Evolutionary conservation across 1,140 invertebrate species (phyloP), one percentile per base, ranked within the genome.

Genomic region (Littorina saxatilis): DNA sequence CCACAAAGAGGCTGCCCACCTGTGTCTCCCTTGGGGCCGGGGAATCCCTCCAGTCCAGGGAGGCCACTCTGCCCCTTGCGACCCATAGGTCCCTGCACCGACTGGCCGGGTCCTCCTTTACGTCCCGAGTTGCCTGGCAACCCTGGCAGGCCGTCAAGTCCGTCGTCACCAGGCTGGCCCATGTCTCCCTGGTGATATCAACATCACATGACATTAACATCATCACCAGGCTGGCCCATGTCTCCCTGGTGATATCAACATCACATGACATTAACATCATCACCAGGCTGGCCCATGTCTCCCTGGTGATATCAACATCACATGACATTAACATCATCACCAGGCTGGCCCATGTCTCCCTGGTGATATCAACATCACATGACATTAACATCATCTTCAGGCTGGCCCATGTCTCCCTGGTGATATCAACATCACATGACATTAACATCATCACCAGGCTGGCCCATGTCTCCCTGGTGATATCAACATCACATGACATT

Each of bases 141-240:
- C 17, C 94, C 94, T 58, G 88, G 88, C 32, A 87, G 81, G 58
- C 94, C 94, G 72, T 85, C 83, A 17, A 84, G 78, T 76, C 83
- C 83, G 29, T 81, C 79, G 61, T 84, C 83, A 72, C 89, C 87
- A 72, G 75, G 74, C 66, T 77, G 50, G 58, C 88, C 88, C 35
- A 37, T 17, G 47, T 79, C 78, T 27, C 87, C 87, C 85, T 88
- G 17, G 27, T 2, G 2, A 32, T n/a, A 32, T 23, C 5, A 5
- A 23, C 13, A 58, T 5, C 55, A 58, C 7, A 23, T 5, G 55
- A n/a, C n/a, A n/a, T n/a, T n/a, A n/a, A n/a, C 83, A 29, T 81
- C 79, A 68, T 84, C 83, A 72, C 89, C 87, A 72, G 75, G 74
- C 66, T 77, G 50, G 58, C 88, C 88, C 35, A 37, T 17, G 47